Base-by-base conservation (phyloP, 2,113 vertebrate species). In the Pteronura brasiliensis region DNA sequence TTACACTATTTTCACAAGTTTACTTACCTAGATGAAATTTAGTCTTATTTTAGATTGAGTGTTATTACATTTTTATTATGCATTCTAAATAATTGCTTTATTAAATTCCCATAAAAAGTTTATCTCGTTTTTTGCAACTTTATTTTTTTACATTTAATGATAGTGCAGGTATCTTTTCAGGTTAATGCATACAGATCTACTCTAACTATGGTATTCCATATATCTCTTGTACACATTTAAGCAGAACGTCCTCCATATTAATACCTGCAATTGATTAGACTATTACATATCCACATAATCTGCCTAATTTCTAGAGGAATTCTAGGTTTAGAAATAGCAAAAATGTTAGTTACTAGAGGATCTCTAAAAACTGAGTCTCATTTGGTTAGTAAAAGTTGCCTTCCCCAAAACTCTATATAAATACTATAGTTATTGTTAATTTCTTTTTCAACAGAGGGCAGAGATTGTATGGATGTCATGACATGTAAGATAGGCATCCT, bases 301-400 rank as follows among this genome's bases (percentile, higher is more conserved):
- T 84, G n/a, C 12, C 59, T 97, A 29, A 95, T 86, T 96, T 89
- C 59, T 79, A 83, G 3, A 18, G 1, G 34, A 80, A 23, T n/a
- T 11, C 27, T 61, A 59, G 11, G 65, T 90, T 91, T 67, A 12
- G 76, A 94, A 29, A 84, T 72, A 77, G 86, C 42, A 63, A 87
- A 96, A 85, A 23, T 15, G 17, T 4, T 72, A 61, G 44, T 86
- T 96, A 85, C 57, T 91, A 81, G 3, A 36, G 61, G 91, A 81
- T 44, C 25, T 77, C 39, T 57, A 44, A 67, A 98, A 67, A 95
- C 79, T 71, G 96, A 92, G 27, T 4, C 25, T 74, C 9, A 88
- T 65, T 95, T 94, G 77, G 39, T 74, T 74, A 92, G 44, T 84
- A 93, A 96, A 92, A 88, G 21, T 44, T 79, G 44, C 2, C n/a